Conservation (phyloP, 2,113 vertebrate genomes). For the Scalopus aquaticus region DNA sequence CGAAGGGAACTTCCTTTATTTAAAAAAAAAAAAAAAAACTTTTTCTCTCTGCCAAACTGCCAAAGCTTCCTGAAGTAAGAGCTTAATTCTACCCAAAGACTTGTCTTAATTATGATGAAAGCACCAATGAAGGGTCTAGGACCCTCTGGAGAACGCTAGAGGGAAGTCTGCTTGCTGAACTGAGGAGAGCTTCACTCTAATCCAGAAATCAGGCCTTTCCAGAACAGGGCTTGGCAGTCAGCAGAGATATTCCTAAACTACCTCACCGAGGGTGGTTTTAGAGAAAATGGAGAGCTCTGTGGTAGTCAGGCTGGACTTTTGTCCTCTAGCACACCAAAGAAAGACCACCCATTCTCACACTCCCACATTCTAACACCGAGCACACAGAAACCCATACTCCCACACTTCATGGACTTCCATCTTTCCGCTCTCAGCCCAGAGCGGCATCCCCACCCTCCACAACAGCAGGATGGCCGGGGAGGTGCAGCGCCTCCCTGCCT, state of each 20-base stretch:
- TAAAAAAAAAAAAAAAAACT: background rate
- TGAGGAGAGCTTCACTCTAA: background rate
- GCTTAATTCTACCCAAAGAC: background rate
- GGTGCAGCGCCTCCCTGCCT: background rate
- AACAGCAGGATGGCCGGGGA: accelerated
- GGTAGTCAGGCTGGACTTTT: background rate
- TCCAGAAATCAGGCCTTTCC: background rate
- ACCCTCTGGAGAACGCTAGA: background rate
- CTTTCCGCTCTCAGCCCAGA: background rate
- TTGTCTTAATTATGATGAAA: background rate
- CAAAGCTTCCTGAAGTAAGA: background rate
- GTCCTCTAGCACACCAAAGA: background rate
- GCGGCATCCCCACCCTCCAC: background rate
- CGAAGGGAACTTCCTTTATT: background rate
- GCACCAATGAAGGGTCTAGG: background rate
- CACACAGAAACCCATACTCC: background rate
- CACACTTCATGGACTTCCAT: background rate
- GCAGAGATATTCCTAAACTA: background rate
- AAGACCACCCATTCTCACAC: background rate
- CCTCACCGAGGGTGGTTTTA: background rate
- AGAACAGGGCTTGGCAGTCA: background rate
- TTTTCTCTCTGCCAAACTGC: background rate
- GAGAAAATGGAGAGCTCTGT: background rate
- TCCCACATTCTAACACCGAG: too few relatives aligned
- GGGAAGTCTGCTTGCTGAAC: background rate